These are phyloP conservation scores for Cryptocephalus moraei DNA, from an alignment of 2,888 invertebrate species.

Conservation along the genomic window DNA sequence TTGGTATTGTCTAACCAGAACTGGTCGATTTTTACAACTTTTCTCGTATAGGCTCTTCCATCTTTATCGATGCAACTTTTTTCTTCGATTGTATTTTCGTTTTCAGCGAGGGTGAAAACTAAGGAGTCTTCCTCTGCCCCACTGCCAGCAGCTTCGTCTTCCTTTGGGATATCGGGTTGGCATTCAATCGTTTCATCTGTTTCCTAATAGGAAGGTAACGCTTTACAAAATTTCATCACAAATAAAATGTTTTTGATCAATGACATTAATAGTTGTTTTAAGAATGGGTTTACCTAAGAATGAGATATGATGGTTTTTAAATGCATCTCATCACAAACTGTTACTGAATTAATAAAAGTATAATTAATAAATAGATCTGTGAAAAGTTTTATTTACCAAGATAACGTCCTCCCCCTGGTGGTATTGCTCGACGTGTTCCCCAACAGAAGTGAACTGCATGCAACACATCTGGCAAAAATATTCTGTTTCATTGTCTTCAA, in stretches of 20 bases:
- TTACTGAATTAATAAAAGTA: too few species aligned
- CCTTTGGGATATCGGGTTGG: too few species aligned
- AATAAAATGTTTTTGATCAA: too few species aligned
- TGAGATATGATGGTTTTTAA: too few species aligned
- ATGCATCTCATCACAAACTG: too few species aligned
- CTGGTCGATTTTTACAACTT: slow-evolving; percentile 49
- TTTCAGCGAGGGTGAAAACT: background rate
- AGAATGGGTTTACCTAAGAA: too few species aligned
- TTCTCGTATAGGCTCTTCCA: slow-evolving; percentile 41
- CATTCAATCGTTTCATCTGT: background rate
- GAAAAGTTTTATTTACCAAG: slow-evolving; percentile 32
- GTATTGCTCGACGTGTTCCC: slow-evolving; percentile 54
- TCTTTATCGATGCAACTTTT: slow-evolving; percentile 43
- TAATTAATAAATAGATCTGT: background rate
- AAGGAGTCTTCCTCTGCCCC: slow-evolving; percentile 1
- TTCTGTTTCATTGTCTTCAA: background rate
- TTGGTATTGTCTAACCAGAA: slow-evolving; percentile 41
- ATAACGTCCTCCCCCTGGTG: slow-evolving; percentile 60
- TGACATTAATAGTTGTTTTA: too few species aligned
- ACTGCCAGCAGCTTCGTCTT: background rate
- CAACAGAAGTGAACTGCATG: slow-evolving; percentile 51
- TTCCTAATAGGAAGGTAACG: background rate
- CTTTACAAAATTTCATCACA: too few species aligned
- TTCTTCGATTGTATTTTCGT: slow-evolving; percentile 30
- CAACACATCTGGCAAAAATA: slow-evolving; percentile 58